These are phyloP conservation scores for Tetramorium parvispinum DNA, from an alignment of 1,140 invertebrate species.

Conservation along the genomic window DNA sequence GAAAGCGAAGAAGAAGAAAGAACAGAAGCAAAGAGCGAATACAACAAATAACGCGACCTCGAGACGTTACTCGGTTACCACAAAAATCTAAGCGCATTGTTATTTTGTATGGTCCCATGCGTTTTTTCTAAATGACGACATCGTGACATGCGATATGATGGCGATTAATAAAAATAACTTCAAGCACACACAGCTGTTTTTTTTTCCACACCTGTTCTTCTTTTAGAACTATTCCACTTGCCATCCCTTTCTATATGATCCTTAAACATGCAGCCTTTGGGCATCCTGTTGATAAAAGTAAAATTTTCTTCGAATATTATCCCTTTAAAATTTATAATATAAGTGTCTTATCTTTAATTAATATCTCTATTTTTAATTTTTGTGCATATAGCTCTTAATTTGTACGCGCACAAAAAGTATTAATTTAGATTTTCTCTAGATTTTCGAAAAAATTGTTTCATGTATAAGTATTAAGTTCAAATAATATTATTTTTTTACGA, in stretches of 20 bases:
- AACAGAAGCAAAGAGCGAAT: constrained; percentile 37
- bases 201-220: background rate
- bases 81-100: constrained; percentile 83
- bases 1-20: background rate
- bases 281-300: constrained; percentile 21
- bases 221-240: background rate
- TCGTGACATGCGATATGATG: constrained; percentile 79
- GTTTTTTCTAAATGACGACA: constrained; percentile 83
- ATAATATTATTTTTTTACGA: background rate
- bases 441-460: background rate
- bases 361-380: background rate
- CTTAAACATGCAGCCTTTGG: constrained; percentile 12
- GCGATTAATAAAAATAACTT: constrained; percentile 80
- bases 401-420: background rate
- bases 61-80: constrained; percentile 80
- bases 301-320: background rate
- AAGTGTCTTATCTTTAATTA: background rate
- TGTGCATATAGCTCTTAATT: background rate
- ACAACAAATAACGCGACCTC: constrained; percentile 63
- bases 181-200: constrained; percentile 58
- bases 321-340: background rate
- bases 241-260: background rate
- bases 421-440: background rate
- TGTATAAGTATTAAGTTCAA: background rate
- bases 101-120: constrained; percentile 84